Evolutionary conservation across 1,140 invertebrate genomes (phyloP), one percentile per base, ranked within the genome.

Genomic region (Caenorhabditis latens): DNA sequence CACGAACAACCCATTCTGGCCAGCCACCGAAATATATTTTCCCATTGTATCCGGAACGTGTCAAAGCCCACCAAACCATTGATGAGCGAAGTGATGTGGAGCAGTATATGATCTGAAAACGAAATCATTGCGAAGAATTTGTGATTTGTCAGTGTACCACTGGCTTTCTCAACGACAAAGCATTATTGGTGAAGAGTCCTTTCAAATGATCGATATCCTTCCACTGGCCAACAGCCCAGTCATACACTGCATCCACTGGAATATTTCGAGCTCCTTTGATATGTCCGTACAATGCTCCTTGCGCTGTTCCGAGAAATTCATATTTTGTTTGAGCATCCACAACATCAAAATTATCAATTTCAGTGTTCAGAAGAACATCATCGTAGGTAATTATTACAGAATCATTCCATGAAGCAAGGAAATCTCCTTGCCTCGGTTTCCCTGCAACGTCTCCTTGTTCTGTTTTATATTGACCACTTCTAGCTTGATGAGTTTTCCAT

Each of bases 1-100:
- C 92, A 75, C 91, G 55, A 9, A 92, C 89, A 16, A 92, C 85
- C 88, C 89, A 92, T 89, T 92, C 91, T 14, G 92, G 90, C 91
- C 91, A 92, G 8, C 88, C 87, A 9, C 91, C 92, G 83, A 92
- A 92, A 86, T 92, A 92, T 14, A 92, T 83, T 16, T 86, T 79
- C 13, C 92, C 86, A 13, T 84, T 67, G 79, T 88, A 91, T 24
- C 88, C 85, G 8, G 86, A 58, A 61, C 90, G 63, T 46, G 87
- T 84, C 43, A 92, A 84, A 13, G 91, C 89, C 83, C 86, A 89
- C 92, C 92, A 92, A 40, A 92, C 63, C 84, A 92, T 89, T 9
- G 92, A 84, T 2, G 91, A 86, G n/a, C 88, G 88, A 3, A 92
- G 71, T 2, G 88, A 90, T 21, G 88, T 90, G 4, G 89, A 91